Percentiles rank a stretch among this genome's conserved stretches.
phyloP scores from a whole-genome alignment of 2,888 invertebrate species.

The Nemotelus pantherinus region DNA sequence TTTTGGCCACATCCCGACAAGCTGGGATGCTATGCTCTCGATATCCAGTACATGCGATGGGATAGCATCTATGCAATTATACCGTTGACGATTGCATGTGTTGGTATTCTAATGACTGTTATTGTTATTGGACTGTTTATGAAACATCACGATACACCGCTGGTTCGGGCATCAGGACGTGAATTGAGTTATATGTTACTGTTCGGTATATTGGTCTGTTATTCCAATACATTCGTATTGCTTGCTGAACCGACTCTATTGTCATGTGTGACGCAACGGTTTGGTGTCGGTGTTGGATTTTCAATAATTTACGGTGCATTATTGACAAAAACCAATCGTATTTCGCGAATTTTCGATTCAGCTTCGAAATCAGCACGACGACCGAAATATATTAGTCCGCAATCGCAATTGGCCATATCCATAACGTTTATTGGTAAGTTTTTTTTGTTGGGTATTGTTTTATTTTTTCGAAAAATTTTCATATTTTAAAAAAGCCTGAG shows the following conservation, averaged over 20 bases:
- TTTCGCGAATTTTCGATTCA: slow-evolving; percentile 72
- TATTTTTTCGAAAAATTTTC: slow-evolving; percentile 37
- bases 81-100: slow-evolving; percentile 71
- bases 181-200: slow-evolving; percentile 73
- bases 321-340: slow-evolving; percentile 74
- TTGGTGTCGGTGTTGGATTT: slow-evolving; percentile 74
- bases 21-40: slow-evolving; percentile 71
- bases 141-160: slow-evolving; percentile 72
- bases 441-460: slow-evolving; percentile 59
- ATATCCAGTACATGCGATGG: slow-evolving; percentile 73
- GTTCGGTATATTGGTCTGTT: slow-evolving; percentile 71
- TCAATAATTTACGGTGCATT: slow-evolving; percentile 73
- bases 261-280: slow-evolving; percentile 71
- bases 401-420: slow-evolving; percentile 72
- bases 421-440: slow-evolving; percentile 65
- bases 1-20: slow-evolving; percentile 72
- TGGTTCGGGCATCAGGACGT: slow-evolving; percentile 71
- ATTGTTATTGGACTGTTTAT: slow-evolving; percentile 72
- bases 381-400: slow-evolving; percentile 73
- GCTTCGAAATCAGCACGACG: slow-evolving; percentile 71
- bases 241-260: slow-evolving; percentile 69
- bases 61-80: slow-evolving; percentile 72
- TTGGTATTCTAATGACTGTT: slow-evolving; percentile 71
- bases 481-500: too few species aligned
- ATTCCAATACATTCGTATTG: slow-evolving; percentile 71